phyloP scores from a whole-genome alignment of 2,113 vertebrate species.

The Oenanthe melanoleuca region DNA sequence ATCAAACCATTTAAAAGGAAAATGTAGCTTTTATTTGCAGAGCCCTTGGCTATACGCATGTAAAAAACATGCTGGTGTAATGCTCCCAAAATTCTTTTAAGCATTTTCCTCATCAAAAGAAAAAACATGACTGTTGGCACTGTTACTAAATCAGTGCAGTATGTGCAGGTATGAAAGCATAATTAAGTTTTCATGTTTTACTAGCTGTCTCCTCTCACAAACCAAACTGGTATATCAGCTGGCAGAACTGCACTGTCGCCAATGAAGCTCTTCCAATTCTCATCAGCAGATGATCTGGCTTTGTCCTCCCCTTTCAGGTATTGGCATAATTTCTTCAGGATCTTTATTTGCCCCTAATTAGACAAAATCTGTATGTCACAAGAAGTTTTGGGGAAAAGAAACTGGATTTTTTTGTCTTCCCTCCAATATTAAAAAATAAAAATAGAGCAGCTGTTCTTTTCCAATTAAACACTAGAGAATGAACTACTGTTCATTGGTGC shows the following conservation, averaged over 20 bases:
- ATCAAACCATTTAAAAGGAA: background rate
- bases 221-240: background rate
- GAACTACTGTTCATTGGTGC: background rate
- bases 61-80: background rate
- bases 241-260: background rate
- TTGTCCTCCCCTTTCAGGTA: background rate
- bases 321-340: background rate
- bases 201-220: background rate
- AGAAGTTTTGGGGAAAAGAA: background rate
- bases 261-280: background rate
- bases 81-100: conserved; percentile 32
- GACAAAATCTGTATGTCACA: background rate
- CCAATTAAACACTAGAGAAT: background rate
- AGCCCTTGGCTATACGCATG: accelerated
- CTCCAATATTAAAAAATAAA: background rate
- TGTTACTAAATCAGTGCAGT: background rate
- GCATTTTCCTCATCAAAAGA: conserved; percentile 85
- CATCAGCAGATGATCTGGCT: background rate
- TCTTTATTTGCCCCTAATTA: background rate
- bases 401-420: background rate
- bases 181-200: conserved; percentile 27
- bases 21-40: background rate
- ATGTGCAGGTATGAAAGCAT: background rate
- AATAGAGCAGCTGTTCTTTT: background rate
- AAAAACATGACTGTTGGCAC: background rate